Evolutionary conservation across 37 sponge, comb jelly and placozoan species (phyloP), one percentile per base, ranked within the genome.

Genomic region (Ianthella basta): DNA sequence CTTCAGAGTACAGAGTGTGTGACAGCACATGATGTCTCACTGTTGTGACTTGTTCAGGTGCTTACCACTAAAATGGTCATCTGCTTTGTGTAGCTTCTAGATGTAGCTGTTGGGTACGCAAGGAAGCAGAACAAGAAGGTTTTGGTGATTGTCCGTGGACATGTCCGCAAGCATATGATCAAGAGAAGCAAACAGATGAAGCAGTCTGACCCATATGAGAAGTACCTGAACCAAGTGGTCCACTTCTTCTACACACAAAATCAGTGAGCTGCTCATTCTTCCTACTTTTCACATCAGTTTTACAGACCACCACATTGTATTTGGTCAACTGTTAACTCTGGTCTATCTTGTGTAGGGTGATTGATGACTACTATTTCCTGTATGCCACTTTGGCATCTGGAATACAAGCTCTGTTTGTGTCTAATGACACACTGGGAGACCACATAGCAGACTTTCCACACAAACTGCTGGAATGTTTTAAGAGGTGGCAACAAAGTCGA

Each of bases 381-480:
- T 69, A 69, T 69, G 70, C 70, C 70, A 69, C 70, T 34, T 33
- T 69, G 29, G 70, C 34, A 30, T 69, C 70, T 30, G 29, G 35
- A 69, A 32, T 35, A 4, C 35, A 69, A 32, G 34, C 70, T 30
- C 10, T 32, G 35, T 30, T 69, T 35, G 35, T 69, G 33, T 69
- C 70, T 18, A 69, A 69, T 30, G 70, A 69, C 70, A 32, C 29
- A 12, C 33, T 69, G 70, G 70, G 70, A 4, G 70, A 69, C 70
- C 29, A 34, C 70, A 69, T 16, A 18, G 18, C 35, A 0, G 35
- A 69, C 27, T 69, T 69, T 35, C 70, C 70, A n/a, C 19, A 1
- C 29, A 30, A 13, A 1, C 70, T 69, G 6, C 34, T 1, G 35
- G 34, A 30, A 13, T 30, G 29, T 1, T 69, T 69, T 33, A 69